phyloP scores from a whole-genome alignment of 2,888 invertebrate genomes.

The Julus scanicus region DNA sequence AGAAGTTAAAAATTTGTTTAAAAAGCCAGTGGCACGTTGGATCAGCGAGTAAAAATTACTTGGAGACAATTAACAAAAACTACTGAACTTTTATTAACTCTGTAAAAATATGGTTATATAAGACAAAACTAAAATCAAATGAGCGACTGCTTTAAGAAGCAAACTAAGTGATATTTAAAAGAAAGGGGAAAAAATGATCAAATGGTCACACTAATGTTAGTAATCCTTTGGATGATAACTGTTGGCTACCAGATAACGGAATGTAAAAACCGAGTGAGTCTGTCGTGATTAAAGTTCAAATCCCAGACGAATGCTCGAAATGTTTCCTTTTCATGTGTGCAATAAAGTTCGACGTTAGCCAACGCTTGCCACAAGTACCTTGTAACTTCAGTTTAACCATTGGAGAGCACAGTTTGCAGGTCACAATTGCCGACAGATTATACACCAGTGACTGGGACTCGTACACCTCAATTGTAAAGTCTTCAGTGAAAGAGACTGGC shows the following conservation, averaged over 20 bases:
- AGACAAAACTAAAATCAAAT: too few species aligned
- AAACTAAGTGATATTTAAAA: too few species aligned
- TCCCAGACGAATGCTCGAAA: background rate
- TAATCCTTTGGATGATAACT: too few species aligned
- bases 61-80: too few species aligned
- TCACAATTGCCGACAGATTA: background rate
- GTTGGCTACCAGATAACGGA: background rate
- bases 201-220: too few species aligned
- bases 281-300: background rate
- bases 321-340: background rate
- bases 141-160: too few species aligned
- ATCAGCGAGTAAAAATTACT: too few species aligned
- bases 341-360: background rate
- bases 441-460: background rate
- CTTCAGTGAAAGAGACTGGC: background rate
- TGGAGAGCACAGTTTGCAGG: background rate
- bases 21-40: too few species aligned
- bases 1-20: too few species aligned
- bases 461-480: constrained; percentile 5
- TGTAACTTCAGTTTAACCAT: background rate
- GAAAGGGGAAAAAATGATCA: too few species aligned
- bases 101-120: too few species aligned
- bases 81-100: too few species aligned
- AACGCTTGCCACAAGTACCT: background rate
- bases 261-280: background rate